phyloP scores from a whole-genome alignment of 1,140 invertebrate genomes.

The Whitmania pigra region DNA sequence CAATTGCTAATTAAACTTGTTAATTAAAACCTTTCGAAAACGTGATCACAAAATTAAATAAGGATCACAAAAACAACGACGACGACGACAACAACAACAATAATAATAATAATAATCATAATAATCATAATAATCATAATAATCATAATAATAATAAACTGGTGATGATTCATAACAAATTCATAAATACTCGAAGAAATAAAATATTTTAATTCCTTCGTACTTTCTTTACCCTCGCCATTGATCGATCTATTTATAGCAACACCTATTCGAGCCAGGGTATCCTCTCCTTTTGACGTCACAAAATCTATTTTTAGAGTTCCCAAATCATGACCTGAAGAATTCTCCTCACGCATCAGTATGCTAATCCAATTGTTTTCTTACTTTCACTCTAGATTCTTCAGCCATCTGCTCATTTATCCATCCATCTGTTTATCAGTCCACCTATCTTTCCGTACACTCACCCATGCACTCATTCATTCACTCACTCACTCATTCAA shows the following conservation, averaged over 20 bases:
- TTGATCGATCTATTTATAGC: too few relatives aligned
- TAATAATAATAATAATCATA: not conserved
- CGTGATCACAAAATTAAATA: not conserved
- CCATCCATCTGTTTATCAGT: too few relatives aligned
- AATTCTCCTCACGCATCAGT: not conserved
- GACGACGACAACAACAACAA: not conserved
- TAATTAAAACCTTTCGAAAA: not conserved
- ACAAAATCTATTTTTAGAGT: not conserved
- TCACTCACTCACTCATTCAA: too few relatives aligned
- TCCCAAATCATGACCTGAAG: not conserved
- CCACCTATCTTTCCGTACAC: too few relatives aligned
- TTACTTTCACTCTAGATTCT: not conserved
- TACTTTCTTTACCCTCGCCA: too few relatives aligned
- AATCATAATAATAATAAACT: conserved; percentile 4
- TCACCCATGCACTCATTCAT: too few relatives aligned
- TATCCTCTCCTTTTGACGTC: not conserved
- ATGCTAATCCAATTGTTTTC: not conserved
- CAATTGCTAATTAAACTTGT: not conserved
- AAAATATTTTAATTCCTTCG: not conserved
- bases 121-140: not conserved
- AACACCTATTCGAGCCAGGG: not conserved
- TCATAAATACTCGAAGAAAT: not conserved
- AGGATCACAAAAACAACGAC: not conserved
- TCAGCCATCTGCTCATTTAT: too few relatives aligned
- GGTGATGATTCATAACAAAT: not conserved